Percentiles rank a stretch among this genome's conserved stretches.
Evolutionary conservation across 2,113 vertebrate species (phyloP).

Genomic region (Arothron firmamentum): DNA sequence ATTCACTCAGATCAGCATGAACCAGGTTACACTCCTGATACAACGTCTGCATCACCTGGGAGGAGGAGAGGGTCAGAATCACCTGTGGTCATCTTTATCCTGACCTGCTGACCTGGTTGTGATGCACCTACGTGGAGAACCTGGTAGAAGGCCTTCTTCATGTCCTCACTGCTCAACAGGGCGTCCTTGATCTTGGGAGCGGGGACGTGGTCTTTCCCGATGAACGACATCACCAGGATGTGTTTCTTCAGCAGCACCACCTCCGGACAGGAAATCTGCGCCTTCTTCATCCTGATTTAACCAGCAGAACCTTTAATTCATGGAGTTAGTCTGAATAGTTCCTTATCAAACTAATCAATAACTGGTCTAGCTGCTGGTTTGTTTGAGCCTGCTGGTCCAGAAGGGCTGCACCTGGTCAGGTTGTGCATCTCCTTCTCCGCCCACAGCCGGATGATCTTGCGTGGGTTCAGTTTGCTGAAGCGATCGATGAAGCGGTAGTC

Average conservation of each 20-base stretch:
- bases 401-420: slow-evolving; percentile 78
- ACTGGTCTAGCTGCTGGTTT: background rate
- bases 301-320: too few relatives aligned
- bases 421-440: slow-evolving; percentile 99
- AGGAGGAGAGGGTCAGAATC: background rate
- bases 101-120: background rate
- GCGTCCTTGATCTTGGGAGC: slow-evolving; percentile 95
- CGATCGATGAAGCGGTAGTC: slow-evolving; percentile 97
- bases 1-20: slow-evolving; percentile 95
- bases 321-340: too few relatives aligned
- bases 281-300: slow-evolving; percentile 85
- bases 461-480: slow-evolving; percentile 95
- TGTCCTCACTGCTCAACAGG: slow-evolving; percentile 81
- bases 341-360: too few relatives aligned
- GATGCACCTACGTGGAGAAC: slow-evolving; percentile 56
- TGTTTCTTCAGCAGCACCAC: slow-evolving; percentile 94
- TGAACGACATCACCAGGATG: slow-evolving; percentile 96
- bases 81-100: background rate
- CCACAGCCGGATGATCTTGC: slow-evolving; percentile 96
- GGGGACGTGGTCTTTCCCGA: slow-evolving; percentile 89
- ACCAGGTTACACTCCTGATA: slow-evolving; percentile 90
- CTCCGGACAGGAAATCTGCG: slow-evolving; percentile 87
- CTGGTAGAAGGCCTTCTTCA: slow-evolving; percentile 86
- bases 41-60: slow-evolving; percentile 89
- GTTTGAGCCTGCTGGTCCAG: background rate